These are phyloP conservation scores for Micronycteris hirsuta DNA, from an alignment of 2,113 vertebrate genomes.

Conservation along the genomic window DNA sequence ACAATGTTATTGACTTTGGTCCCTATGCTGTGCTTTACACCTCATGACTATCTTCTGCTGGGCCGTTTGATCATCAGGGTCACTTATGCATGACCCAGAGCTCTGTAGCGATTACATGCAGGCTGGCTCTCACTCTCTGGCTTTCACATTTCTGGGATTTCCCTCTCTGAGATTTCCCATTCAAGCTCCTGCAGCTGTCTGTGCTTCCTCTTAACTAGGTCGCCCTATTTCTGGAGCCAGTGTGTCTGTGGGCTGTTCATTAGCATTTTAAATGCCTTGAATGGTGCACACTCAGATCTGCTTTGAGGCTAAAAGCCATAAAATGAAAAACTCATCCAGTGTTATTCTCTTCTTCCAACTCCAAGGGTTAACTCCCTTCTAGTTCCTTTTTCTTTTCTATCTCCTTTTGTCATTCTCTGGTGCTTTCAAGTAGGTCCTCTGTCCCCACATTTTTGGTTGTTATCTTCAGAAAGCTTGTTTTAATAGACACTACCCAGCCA, in stretches of 20 bases:
- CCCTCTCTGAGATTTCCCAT: neutral
- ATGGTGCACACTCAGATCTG: neutral
- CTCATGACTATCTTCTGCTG: neutral
- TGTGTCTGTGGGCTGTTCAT: neutral
- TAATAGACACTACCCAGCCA: neutral
- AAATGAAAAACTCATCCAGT: neutral
- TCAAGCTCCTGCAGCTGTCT: neutral
- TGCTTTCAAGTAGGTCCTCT: neutral
- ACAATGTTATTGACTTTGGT: neutral
- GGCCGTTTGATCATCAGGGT: neutral
- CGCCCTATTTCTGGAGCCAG: neutral
- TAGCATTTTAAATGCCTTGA: neutral
- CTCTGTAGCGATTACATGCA: neutral
- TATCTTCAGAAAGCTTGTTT: neutral
- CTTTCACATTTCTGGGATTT: neutral
- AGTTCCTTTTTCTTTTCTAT: neutral
- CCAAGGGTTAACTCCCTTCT: neutral
- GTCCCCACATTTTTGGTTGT: neutral
- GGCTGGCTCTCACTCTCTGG: neutral
- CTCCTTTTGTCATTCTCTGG: neutral
- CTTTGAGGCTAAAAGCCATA: neutral
- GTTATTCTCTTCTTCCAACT: neutral
- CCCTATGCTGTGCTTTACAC: neutral
- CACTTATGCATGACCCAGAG: accelerated
- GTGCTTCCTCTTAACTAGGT: neutral